A percentile compares a stretch with the other conserved stretches of the same genome.
Evolutionary conservation across 2,888 invertebrate genomes (phyloP).

Genomic region (Toxonevra muliebris): DNA sequence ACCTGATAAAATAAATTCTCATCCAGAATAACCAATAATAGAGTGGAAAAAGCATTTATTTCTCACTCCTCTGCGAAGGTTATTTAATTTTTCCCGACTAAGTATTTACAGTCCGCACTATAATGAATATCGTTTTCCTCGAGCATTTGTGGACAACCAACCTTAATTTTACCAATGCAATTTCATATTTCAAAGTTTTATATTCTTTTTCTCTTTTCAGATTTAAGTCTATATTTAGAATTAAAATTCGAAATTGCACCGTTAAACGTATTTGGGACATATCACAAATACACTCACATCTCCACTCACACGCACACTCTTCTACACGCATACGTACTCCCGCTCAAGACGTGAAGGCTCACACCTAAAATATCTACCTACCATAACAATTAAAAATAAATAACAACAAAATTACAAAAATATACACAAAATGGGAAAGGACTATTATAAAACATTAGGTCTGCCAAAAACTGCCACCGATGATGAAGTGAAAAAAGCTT

Average conservation of each 20-base stretch:
- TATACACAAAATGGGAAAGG: constrained; percentile 84
- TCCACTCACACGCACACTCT: constrained; percentile 7
- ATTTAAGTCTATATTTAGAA: neutral
- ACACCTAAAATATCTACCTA: neutral
- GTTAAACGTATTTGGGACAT: neutral
- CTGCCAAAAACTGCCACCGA: constrained; percentile 87
- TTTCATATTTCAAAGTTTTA: too few relatives aligned
- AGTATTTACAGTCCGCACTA: too few relatives aligned
- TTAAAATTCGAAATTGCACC: constrained; percentile 20
- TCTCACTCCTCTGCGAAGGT: neutral
- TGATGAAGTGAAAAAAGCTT: constrained; percentile 97
- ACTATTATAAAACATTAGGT: constrained; percentile 95
- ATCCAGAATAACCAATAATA: too few relatives aligned
- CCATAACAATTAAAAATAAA: constrained; percentile 2
- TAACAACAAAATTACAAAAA: constrained; percentile 19
- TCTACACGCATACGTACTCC: neutral
- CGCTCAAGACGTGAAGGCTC: neutral
- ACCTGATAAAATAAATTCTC: too few relatives aligned
- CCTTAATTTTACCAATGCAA: too few relatives aligned
- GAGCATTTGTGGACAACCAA: too few relatives aligned
- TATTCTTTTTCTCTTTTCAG: neutral
- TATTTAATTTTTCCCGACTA: neutral
- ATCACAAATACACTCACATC: constrained; percentile 10
- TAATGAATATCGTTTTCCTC: too few relatives aligned
- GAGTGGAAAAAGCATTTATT: too few relatives aligned